Percentiles rank a stretch among this genome's conserved stretches.
phyloP scores from a whole-genome alignment of 2,888 invertebrate species.

The Lobophora halterata region DNA sequence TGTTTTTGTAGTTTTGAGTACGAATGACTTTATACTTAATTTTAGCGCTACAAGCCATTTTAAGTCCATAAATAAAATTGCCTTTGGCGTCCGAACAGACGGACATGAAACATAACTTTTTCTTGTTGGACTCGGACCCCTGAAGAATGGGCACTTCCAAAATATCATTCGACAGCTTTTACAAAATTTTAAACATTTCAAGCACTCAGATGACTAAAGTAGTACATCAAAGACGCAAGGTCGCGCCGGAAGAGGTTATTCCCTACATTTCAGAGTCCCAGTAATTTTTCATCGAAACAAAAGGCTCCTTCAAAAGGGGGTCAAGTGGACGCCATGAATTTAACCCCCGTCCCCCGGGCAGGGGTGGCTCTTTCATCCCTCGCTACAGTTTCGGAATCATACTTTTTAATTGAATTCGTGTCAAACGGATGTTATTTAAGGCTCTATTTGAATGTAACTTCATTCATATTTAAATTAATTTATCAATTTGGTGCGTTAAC shows the following conservation, averaged over 20 bases:
- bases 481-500: constrained; percentile 14
- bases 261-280: constrained; percentile 42
- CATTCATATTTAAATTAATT: constrained; percentile 25
- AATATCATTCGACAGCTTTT: too few species aligned
- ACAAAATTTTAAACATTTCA: neutral
- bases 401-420: constrained; percentile 58
- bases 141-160: too few species aligned
- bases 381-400: constrained; percentile 50
- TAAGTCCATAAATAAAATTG: too few species aligned
- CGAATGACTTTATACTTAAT: too few species aligned
- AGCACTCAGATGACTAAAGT: neutral
- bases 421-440: constrained; percentile 33
- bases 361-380: constrained; percentile 26
- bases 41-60: too few species aligned
- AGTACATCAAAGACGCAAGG: constrained; percentile 11
- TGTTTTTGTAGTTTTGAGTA: too few species aligned
- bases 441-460: constrained; percentile 18
- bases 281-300: constrained; percentile 76
- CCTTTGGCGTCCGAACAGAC: too few species aligned
- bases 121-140: too few species aligned
- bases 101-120: too few species aligned
- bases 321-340: constrained; percentile 59
- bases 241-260: constrained; percentile 30
- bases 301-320: constrained; percentile 60
- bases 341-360: constrained; percentile 44